Evolutionary conservation across 2,113 vertebrate genomes (phyloP).

Genomic region (Callaeas wilsoni): DNA sequence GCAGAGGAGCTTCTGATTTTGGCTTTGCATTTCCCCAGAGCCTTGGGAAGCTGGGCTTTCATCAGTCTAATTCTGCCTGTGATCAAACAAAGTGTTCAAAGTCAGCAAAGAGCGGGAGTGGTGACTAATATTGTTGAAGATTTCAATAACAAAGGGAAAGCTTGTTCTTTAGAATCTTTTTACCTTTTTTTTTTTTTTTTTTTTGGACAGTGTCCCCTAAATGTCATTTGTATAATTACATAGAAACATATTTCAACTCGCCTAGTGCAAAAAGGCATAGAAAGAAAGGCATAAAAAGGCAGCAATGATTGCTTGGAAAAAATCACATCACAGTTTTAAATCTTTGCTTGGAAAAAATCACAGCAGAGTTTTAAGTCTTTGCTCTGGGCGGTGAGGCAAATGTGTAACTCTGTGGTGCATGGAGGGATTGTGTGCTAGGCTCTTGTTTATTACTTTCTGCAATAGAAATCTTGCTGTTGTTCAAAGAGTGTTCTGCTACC

Average conservation of each 20-base stretch:
- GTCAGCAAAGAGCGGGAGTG: not conserved
- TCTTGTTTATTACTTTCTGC: not conserved
- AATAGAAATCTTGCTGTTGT: not conserved
- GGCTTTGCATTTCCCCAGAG: not conserved
- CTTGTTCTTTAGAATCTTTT: not conserved
- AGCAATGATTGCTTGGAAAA: not conserved
- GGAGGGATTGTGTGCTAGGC: not conserved
- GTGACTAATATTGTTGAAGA: not conserved
- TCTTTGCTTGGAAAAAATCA: not conserved
- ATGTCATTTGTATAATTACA: slow-evolving; percentile 6
- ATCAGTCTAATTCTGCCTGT: not conserved
- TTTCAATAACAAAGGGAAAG: not conserved
- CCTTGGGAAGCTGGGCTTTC: not conserved
- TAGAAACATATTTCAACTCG: not conserved
- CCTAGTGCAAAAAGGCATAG: not conserved
- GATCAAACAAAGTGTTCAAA: not conserved
- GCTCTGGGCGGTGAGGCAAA: not conserved
- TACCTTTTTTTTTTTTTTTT: not conserved
- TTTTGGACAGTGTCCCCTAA: not conserved
- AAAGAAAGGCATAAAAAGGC: not conserved
- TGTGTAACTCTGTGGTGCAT: not conserved
- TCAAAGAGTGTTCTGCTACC: not conserved
- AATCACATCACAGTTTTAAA: not conserved
- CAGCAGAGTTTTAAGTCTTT: not conserved
- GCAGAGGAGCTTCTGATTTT: not conserved